A percentile compares a stretch with the other conserved stretches of the same genome.
Conservation (phyloP, 2,113 vertebrate species). For the Ptyas mucosa region DNA sequence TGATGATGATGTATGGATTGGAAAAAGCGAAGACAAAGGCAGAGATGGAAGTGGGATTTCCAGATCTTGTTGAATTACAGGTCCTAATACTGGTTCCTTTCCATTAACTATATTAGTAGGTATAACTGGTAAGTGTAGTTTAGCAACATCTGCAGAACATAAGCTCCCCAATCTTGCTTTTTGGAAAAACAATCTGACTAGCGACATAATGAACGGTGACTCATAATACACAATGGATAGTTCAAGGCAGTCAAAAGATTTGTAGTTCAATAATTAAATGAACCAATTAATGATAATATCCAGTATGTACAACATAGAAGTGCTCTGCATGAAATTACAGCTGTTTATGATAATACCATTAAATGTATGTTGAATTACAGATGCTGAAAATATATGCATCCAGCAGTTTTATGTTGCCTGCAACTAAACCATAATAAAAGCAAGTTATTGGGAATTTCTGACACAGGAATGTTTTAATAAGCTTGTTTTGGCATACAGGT, state of each 20-base stretch:
- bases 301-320: not conserved
- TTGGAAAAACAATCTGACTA: not conserved
- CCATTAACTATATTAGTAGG: not conserved
- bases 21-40: not conserved
- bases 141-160: not conserved
- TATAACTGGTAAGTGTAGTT: not conserved
- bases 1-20: not conserved
- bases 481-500: not conserved
- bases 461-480: not conserved
- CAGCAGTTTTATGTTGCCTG: not conserved
- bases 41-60: not conserved
- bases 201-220: not conserved
- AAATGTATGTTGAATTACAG: not conserved
- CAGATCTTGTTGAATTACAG: not conserved
- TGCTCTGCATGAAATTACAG: not conserved
- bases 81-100: not conserved
- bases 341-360: not conserved
- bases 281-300: not conserved
- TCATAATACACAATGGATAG: not conserved
- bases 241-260: not conserved
- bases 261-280: not conserved
- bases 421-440: not conserved
- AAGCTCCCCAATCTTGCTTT: not conserved
- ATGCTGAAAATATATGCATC: not conserved
- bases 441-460: not conserved